Evolutionary conservation across 2,888 invertebrate species (phyloP).

Genomic region (Acrobasis consociella): DNA sequence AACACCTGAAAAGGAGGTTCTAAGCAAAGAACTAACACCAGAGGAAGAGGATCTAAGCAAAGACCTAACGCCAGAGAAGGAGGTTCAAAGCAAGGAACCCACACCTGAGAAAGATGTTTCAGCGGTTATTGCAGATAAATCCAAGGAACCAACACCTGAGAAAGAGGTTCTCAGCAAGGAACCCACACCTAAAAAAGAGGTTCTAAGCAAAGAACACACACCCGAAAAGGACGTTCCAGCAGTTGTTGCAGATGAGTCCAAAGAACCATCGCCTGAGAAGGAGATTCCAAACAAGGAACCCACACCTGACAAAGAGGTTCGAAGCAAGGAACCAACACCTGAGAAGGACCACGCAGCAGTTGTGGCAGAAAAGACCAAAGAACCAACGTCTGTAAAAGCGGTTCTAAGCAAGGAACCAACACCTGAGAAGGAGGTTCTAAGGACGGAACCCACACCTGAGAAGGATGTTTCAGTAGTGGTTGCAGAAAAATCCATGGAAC

Average conservation of each 20-base stretch:
- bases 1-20: constrained; percentile 17
- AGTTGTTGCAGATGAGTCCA: too few relatives aligned
- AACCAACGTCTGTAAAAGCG: constrained; percentile 20
- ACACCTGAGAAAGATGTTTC: constrained; percentile 14
- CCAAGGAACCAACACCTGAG: neutral
- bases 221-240: neutral
- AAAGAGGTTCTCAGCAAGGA: neutral
- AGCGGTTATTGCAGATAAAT: neutral
- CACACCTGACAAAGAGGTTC: neutral
- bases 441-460: neutral
- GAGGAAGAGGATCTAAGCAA: constrained; percentile 16
- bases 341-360: too few relatives aligned
- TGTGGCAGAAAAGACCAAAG: too few relatives aligned
- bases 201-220: neutral
- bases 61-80: neutral
- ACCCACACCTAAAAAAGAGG: constrained; percentile 7
- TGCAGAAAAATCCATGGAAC: neutral
- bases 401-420: constrained; percentile 27
- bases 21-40: constrained; percentile 20
- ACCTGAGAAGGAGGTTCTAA: constrained; percentile 12
- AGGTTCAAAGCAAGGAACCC: constrained; percentile 14
- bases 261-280: neutral
- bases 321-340: neutral
- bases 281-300: neutral
- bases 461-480: constrained; percentile 1